Evolutionary conservation across 2,113 vertebrate genomes (phyloP).

Genomic region (Ibidorhyncha struthersii): DNA sequence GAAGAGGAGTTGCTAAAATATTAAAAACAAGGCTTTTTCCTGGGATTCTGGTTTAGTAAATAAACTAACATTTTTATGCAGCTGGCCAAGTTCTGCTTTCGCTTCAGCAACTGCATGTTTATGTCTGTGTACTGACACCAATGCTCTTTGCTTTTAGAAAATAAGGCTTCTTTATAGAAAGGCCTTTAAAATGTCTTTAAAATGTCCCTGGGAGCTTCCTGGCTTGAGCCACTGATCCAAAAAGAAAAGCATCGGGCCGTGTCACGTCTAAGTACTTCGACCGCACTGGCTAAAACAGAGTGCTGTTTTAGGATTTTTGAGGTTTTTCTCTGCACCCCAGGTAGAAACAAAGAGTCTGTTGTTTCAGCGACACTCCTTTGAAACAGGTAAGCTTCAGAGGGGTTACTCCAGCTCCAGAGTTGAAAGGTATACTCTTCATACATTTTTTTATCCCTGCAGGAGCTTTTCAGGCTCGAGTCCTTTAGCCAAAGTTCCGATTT

Average conservation of each 20-base stretch:
- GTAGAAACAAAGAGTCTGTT: neutral
- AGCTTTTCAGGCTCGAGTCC: neutral
- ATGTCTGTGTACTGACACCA: neutral
- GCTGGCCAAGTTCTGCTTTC: neutral
- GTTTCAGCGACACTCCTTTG: neutral
- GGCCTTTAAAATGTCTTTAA: neutral
- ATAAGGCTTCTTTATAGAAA: neutral
- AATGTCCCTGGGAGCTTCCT: neutral
- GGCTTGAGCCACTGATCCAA: neutral
- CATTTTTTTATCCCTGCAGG: neutral
- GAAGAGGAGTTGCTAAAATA: neutral
- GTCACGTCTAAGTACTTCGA: neutral
- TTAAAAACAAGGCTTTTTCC: neutral
- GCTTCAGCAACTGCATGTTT: neutral
- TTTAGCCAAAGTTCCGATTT: neutral
- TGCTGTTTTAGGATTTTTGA: neutral
- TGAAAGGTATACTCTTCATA: neutral
- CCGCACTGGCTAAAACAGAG: neutral
- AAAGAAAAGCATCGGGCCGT: neutral
- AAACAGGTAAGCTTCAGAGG: neutral
- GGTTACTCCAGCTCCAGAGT: neutral
- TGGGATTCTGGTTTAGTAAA: neutral
- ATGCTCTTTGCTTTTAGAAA: neutral
- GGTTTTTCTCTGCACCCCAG: neutral
- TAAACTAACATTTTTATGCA: neutral